Evolutionary conservation across 2,888 invertebrate species (phyloP).

Genomic region (Zelleria hepariella): DNA sequence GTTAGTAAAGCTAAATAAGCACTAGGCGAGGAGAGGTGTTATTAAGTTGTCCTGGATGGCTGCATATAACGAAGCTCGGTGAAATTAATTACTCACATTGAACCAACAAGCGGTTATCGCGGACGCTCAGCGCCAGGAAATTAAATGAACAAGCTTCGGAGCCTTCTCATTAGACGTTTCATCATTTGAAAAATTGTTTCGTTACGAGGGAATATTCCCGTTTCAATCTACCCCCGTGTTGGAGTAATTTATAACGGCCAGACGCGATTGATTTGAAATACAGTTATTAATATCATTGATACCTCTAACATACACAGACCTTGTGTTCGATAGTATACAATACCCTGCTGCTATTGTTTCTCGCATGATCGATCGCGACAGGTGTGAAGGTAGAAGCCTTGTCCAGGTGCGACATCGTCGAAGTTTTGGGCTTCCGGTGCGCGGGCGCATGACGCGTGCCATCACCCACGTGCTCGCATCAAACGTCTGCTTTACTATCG

Average conservation of each 20-base stretch:
- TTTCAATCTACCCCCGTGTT: neutral
- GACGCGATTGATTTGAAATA: conserved; percentile 10
- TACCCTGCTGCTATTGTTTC: conserved; percentile 35
- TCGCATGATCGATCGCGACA: conserved; percentile 31
- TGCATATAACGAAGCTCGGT: conserved; percentile 36
- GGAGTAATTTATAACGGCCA: neutral
- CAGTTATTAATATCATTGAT: conserved; percentile 6
- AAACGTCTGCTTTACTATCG: neutral
- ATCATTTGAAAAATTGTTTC: neutral
- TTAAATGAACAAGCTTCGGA: conserved; percentile 42
- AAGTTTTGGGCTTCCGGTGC: conserved; percentile 31
- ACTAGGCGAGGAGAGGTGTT: conserved; percentile 16
- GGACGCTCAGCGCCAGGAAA: conserved; percentile 46
- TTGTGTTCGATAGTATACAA: no score
- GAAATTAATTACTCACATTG: conserved; percentile 55
- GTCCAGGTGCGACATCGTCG: conserved; percentile 6
- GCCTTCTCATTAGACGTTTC: conserved; percentile 26
- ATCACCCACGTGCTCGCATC: conserved; percentile 35
- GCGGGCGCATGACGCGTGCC: conserved; percentile 28
- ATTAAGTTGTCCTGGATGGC: conserved; percentile 19
- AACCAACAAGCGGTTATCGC: conserved; percentile 50
- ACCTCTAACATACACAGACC: conserved; percentile 5
- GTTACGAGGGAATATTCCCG: neutral
- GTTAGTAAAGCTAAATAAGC: conserved; percentile 19
- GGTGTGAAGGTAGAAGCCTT: conserved; percentile 13